phyloP scores from a whole-genome alignment of 2,113 vertebrate species.

The Stigmatopora argus region DNA sequence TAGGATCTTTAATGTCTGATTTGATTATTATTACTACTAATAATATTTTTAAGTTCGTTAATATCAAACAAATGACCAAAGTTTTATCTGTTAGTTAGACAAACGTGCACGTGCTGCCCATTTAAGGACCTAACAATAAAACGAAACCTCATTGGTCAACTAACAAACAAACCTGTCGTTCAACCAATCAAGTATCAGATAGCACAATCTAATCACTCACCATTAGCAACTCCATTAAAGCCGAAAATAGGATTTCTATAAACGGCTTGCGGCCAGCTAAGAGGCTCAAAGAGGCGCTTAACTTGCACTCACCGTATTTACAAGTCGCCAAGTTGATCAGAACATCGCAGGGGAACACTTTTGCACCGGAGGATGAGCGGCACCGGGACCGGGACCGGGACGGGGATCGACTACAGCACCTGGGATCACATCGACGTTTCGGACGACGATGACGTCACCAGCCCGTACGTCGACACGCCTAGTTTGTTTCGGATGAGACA shows the following conservation, averaged over 20 bases:
- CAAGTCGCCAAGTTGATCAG: not conserved
- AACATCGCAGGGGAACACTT: not conserved
- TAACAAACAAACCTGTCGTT: not conserved
- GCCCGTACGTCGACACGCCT: conserved; percentile 85
- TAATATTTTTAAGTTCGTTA: no score
- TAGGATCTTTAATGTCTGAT: no score
- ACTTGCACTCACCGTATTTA: not conserved
- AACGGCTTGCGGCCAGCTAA: conserved; percentile 9
- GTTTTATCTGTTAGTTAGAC: no score
- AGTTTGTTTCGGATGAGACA: conserved; percentile 88
- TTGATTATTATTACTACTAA: no score
- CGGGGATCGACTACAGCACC: conserved; percentile 82
- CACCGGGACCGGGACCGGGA: conserved; percentile 64
- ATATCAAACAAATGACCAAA: no score
- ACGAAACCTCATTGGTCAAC: not conserved
- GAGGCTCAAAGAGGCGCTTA: conserved; percentile 13
- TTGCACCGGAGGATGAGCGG: conserved; percentile 66
- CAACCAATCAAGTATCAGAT: not conserved
- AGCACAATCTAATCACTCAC: not conserved
- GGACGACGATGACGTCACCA: conserved; percentile 84
- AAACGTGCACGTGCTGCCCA: not conserved
- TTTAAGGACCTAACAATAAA: not conserved
- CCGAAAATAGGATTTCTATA: not conserved
- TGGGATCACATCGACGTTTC: conserved; percentile 93
- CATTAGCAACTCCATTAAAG: not conserved